Conservation (phyloP, 2,888 invertebrate species). For the Stramonita haemastoma region DNA sequence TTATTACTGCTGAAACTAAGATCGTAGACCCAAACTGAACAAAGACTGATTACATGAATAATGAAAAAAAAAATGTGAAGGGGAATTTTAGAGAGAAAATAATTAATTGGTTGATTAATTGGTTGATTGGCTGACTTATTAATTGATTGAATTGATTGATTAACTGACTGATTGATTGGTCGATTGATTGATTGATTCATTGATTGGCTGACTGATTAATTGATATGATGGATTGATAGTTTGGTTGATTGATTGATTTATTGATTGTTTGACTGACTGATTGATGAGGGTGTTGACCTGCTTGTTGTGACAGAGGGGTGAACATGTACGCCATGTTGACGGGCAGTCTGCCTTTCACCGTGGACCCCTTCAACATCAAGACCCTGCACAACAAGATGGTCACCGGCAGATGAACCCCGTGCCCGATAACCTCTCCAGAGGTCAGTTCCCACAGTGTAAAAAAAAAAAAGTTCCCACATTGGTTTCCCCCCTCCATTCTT, state of each 20-base stretch:
- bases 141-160: too few relatives aligned
- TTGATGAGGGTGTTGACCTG: background rate
- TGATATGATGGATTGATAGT: too few relatives aligned
- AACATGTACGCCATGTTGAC: constrained; percentile 78
- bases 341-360: constrained; percentile 76
- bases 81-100: too few relatives aligned
- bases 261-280: background rate
- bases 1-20: too few relatives aligned
- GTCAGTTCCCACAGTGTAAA: constrained; percentile 50
- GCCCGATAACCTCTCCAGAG: constrained; percentile 66
- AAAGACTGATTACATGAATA: too few relatives aligned
- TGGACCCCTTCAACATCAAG: constrained; percentile 77
- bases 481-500: too few relatives aligned
- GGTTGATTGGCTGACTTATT: too few relatives aligned
- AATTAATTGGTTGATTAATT: too few relatives aligned
- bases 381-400: constrained; percentile 75
- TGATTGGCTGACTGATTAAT: background rate
- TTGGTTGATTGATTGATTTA: background rate
- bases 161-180: too few relatives aligned
- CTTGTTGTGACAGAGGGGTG: constrained; percentile 68
- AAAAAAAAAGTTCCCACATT: too few relatives aligned
- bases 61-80: too few relatives aligned
- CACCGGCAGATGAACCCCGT: constrained; percentile 74
- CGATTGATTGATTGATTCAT: background rate
- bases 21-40: too few relatives aligned